Evolutionary conservation across 2,113 vertebrate genomes (phyloP).

Genomic region (Galbula dea): DNA sequence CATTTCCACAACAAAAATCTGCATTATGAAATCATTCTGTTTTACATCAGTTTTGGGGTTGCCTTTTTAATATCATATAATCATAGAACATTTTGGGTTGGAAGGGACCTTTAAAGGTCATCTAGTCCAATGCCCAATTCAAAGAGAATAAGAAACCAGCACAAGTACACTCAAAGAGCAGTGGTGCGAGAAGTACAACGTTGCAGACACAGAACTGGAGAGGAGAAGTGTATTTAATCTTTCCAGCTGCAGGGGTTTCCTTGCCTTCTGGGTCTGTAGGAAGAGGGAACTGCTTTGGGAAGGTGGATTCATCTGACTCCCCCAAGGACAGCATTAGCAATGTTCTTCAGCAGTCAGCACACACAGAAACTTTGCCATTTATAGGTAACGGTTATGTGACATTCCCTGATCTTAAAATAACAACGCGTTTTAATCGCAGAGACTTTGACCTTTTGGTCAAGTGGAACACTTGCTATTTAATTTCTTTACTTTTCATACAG

Average conservation of each 20-base stretch:
- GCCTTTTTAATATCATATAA: background rate
- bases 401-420: conserved; percentile 59
- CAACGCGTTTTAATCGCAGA: conserved; percentile 57
- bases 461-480: conserved; percentile 36
- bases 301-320: background rate
- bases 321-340: conserved; percentile 29
- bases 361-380: conserved; percentile 46
- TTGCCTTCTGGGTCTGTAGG: background rate
- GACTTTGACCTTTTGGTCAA: conserved; percentile 63
- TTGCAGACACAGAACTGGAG: background rate
- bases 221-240: background rate
- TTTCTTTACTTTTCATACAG: conserved; percentile 50
- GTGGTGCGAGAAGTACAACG: accelerated
- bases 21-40: background rate
- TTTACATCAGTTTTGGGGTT: background rate
- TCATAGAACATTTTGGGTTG: background rate
- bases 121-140: background rate
- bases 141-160: background rate
- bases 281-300: background rate
- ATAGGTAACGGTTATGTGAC: conserved; percentile 47
- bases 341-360: background rate
- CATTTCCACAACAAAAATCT: background rate
- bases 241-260: background rate
- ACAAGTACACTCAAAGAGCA: accelerated
- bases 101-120: background rate